Base-by-base conservation (phyloP, 2,888 invertebrate genomes). In the Lasioglossum figueresi region DNA sequence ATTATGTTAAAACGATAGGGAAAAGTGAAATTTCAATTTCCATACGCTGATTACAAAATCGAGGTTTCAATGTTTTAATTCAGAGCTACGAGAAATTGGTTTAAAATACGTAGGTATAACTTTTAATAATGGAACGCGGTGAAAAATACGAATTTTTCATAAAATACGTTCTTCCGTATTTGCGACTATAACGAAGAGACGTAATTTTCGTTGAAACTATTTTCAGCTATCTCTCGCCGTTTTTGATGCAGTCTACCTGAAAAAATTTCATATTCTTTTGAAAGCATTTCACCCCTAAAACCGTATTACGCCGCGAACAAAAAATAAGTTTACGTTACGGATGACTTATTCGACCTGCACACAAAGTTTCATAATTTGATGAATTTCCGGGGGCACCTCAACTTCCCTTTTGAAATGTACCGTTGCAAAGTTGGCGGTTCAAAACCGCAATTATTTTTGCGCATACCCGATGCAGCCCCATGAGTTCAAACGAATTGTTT, bases 251-350 rank as follows among this genome's bases (percentile, higher is more conserved):
- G 56, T 56, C n/a, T 56, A 4, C 56, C n/a, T 4, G 56, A 56
- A n/a, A 56, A 10, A 56, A 56, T 56, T 56, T n/a, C n/a, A 56
- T n/a, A 56, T 56, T 56, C 56, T n/a, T 56, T 56, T 56, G 10
- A 56, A 56, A 56, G 56, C 8, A 56, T 56, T 56, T 10, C 4
- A 10, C n/a, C 56, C 56, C 56, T 56, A 56, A 56, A n/a, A n/a
- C 56, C 1, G 12, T n/a, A 56, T 56, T 56, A 56, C 56, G n/a
- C 10, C 10, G 4, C 56, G 56, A 56, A 56, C 52, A 56, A 56
- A 56, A 52, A 56, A 56, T 10, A 56, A 56, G 56, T 56, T 56
- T 56, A 56, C 56, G 56, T 56, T 56, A 56, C 56, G 56, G 56
- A n/a, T n/a, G 56, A 10, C n/a, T 56, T 56, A 10, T n/a, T 10